Evolutionary conservation across 2,113 vertebrate genomes (phyloP), one percentile per base, ranked within the genome.

Genomic region (Recurvirostra avosetta): DNA sequence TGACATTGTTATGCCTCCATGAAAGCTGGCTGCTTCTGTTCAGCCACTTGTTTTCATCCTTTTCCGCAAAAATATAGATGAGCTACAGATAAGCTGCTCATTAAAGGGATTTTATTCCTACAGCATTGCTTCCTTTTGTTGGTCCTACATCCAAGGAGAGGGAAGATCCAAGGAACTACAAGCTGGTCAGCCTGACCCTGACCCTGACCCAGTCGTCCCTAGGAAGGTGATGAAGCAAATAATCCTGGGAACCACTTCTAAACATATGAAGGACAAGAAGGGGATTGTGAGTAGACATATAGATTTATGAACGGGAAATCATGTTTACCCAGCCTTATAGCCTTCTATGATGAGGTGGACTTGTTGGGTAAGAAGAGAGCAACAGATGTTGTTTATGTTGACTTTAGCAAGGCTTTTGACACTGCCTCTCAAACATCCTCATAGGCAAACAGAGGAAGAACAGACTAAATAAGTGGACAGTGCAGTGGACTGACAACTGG

Each of bases 11-110:
- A 58, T 5, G 22, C 40, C 53, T 36, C 73, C 52, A 20, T 9
- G 61, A 78, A 77, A 94, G 26, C 68, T 59, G 61, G 18, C 70
- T 77, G 50, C 58, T 81, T 73, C 93, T 78, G 52, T 61, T 67
- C 93, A 87, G 73, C 36, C 34, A 59, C 73, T 84, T 66, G 4
- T 91, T 91, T 81, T 71, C 70, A 84, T 61, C 36, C 47, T 91
- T 92, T 66, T 87, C 47, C 2, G 10, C 56, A 75, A 78, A 86
- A 85, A 75, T 27, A 91, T 1, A 85, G 38, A 88, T 50, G 38
- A 90, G 38, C 40, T 78, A 62, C 3, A 40, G 55, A 92, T 27
- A 82, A 93, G 70, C 4, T 53, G n/a, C 21, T 79, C 47, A 19
- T 61, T 61, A 70, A 70, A 61, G 34, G 41, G 38, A 55, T 68